Percentiles rank a stretch among this genome's conserved stretches.
Evolutionary conservation across 2,113 vertebrate species (phyloP).

Genomic region (Cacatua alba): DNA sequence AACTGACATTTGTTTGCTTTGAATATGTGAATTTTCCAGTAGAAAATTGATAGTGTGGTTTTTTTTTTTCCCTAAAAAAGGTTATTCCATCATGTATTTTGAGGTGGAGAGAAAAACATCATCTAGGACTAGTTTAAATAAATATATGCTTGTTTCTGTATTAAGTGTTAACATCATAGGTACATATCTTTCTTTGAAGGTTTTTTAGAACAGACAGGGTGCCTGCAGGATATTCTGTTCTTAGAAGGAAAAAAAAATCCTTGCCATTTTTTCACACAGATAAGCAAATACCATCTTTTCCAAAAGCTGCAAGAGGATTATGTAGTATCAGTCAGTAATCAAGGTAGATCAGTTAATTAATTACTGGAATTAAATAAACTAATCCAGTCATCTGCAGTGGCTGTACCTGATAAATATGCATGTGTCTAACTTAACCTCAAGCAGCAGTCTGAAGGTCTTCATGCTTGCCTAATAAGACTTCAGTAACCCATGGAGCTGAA

Average conservation of each 20-base stretch:
- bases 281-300: not conserved
- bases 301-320: not conserved
- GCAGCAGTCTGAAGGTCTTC: not conserved
- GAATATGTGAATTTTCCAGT: not conserved
- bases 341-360: not conserved
- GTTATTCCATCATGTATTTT: not conserved
- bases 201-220: not conserved
- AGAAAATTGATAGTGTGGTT: not conserved
- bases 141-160: not conserved
- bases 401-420: not conserved
- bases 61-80: not conserved
- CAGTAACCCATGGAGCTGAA: not conserved
- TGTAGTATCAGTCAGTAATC: not conserved
- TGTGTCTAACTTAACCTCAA: not conserved
- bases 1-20: not conserved
- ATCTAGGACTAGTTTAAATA: not conserved
- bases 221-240: not conserved
- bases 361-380: not conserved
- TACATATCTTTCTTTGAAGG: not conserved
- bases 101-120: not conserved
- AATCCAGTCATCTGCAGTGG: not conserved
- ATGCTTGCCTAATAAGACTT: not conserved
- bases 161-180: not conserved
- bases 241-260: not conserved
- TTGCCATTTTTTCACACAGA: not conserved